Evolutionary conservation across 2,888 invertebrate genomes (phyloP).

Genomic region (Callosobruchus maculatus): DNA sequence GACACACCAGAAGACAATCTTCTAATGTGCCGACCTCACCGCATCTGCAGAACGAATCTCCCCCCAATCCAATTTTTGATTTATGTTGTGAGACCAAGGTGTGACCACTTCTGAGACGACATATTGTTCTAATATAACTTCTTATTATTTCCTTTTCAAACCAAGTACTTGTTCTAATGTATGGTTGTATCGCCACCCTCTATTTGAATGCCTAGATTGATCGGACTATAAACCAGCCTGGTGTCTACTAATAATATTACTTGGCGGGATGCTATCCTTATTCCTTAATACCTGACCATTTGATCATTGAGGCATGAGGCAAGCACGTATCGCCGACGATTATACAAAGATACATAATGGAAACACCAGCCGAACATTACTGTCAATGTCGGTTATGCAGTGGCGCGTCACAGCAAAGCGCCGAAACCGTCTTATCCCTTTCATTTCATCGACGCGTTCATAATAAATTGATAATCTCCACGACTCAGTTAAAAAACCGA

Average conservation of each 20-base stretch:
- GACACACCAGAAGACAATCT: no score
- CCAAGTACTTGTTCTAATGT: no score
- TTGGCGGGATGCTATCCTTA: not conserved
- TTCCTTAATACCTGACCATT: not conserved
- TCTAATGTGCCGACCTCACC: no score
- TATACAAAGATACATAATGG: not conserved
- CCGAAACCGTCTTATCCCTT: slow-evolving; percentile 10
- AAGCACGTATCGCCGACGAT: not conserved
- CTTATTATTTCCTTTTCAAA: no score
- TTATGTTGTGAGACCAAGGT: no score
- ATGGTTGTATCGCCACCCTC: no score
- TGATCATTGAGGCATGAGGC: not conserved
- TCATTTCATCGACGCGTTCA: slow-evolving; percentile 25
- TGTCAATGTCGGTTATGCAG: not conserved
- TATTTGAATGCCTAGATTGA: no score
- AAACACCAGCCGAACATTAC: not conserved
- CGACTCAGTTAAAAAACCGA: slow-evolving; percentile 19
- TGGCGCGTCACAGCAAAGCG: slow-evolving; percentile 9
- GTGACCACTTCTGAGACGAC: no score
- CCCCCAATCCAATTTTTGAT: no score
- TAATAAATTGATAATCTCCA: slow-evolving; percentile 39
- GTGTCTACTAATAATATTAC: not conserved
- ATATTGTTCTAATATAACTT: no score
- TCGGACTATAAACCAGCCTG: not conserved
- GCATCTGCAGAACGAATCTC: no score